Evolutionary conservation across 2,797 vertebrate genomes (phyloP).

Genomic region (Sebastes umbrosus): DNA sequence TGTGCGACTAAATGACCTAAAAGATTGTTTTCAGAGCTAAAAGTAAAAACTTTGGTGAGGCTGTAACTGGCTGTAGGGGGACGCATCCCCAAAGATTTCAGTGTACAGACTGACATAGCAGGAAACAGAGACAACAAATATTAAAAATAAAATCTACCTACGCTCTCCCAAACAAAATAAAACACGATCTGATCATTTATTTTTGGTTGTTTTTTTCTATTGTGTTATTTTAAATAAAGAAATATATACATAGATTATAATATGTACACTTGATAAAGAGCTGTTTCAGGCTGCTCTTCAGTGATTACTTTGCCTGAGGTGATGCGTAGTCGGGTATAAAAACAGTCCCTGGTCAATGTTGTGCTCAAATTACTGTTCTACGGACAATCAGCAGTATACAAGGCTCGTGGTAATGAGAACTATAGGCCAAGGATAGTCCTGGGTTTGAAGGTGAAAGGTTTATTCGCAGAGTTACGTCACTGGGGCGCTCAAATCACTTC

Average conservation of each 20-base stretch:
- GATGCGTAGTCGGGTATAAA: conserved; percentile 49
- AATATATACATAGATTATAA: conserved; percentile 82
- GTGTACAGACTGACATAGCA: conserved; percentile 75
- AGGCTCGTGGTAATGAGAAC: conserved; percentile 21
- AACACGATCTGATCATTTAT: conserved; percentile 37
- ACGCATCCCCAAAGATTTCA: conserved; percentile 60
- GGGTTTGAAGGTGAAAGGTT: not conserved
- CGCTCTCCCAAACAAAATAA: conserved; percentile 23
- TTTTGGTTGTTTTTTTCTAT: conserved; percentile 41
- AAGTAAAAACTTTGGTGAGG: conserved; percentile 13
- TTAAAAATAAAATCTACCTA: conserved; percentile 7
- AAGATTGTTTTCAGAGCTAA: conserved; percentile 14
- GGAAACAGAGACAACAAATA: conserved; percentile 12
- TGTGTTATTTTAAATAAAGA: conserved; percentile 82
- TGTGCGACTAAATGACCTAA: conserved; percentile 3
- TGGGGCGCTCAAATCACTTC: not conserved
- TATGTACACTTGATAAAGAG: conserved; percentile 79
- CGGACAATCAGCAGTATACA: conserved; percentile 53
- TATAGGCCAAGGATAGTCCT: conserved; percentile 14
- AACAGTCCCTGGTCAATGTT: conserved; percentile 54
- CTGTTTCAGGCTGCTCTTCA: conserved; percentile 59
- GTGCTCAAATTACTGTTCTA: conserved; percentile 53
- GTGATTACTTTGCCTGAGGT: conserved; percentile 67
- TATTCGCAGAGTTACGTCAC: conserved; percentile 20
- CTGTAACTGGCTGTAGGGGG: conserved; percentile 36